Conservation (phyloP, 2,797 vertebrate genomes). For the Erpetoichthys calabaricus region DNA sequence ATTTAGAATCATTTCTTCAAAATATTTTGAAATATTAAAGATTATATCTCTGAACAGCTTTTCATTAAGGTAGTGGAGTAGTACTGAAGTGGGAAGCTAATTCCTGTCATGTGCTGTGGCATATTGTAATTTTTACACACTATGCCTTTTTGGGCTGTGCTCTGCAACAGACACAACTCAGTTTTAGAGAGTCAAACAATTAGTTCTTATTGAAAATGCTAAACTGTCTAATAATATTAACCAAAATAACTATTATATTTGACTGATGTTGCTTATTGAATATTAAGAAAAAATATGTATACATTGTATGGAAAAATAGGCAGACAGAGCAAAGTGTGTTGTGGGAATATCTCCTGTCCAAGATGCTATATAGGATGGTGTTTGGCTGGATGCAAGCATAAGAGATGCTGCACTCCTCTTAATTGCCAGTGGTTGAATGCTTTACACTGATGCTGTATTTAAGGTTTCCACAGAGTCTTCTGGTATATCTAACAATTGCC, state of each 20-base stretch:
- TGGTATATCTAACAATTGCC: too few relatives aligned
- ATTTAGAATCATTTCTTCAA: constrained; percentile 24
- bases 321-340: too few relatives aligned
- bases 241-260: constrained; percentile 39
- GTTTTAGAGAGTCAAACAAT: constrained; percentile 34
- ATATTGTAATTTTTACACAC: constrained; percentile 28
- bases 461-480: too few relatives aligned
- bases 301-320: too few relatives aligned
- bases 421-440: too few relatives aligned
- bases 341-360: too few relatives aligned
- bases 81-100: constrained; percentile 23
- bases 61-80: constrained; percentile 20
- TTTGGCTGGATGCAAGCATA: too few relatives aligned
- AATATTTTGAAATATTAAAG: constrained; percentile 37
- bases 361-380: too few relatives aligned
- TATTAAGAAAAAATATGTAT: constrained; percentile 23
- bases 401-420: too few relatives aligned
- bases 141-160: constrained; percentile 20
- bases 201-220: constrained; percentile 33
- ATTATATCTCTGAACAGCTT: constrained; percentile 32
- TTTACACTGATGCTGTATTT: too few relatives aligned
- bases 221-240: constrained; percentile 47
- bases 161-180: constrained; percentile 35
- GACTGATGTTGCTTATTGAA: constrained; percentile 40
- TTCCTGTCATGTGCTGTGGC: constrained; percentile 20